Base-by-base conservation (phyloP, 2,888 invertebrate species). In the Colletes collaris region DNA sequence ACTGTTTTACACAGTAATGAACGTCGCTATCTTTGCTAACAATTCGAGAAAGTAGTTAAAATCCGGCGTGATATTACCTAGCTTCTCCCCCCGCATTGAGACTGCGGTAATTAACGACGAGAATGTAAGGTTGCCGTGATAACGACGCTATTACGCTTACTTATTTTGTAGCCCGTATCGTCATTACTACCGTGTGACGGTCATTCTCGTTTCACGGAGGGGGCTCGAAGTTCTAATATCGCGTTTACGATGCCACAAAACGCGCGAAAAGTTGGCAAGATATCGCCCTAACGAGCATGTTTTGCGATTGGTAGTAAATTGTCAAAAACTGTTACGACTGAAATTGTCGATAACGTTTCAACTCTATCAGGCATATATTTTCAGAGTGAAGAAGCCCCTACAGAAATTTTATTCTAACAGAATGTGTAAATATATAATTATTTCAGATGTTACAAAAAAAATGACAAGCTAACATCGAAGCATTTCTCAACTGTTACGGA, bases 81-180 rank as follows among this genome's bases (percentile, higher is more conserved):
- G 46, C 13, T 19, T 68, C 8, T 35, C 27, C 27, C 40, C 40
- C 11, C n/a, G 16, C 40, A 11, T 59, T 44, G 59, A 27, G 60
- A 2, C 40, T 6, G 27, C 4, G 55, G 50, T 71, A 75, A 71
- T 71, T 72, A 68, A 53, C 59, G 46, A 60, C 27, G 65, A 40
- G 53, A 65, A 56, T 60, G 71, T 59, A 62, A 65, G 65, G 58
- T 52, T 56, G 35, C 40, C 58, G 63, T 37, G 74, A 77, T 74
- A 77, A 68, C 70, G 70, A 44, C 44, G 49, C 73, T 77, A 80
- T 80, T 66, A 73, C 73, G 69, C 56, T 67, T 56, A 67, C 74
- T 81, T 70, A 70, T 74, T 77, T 81, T 64, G 58, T 64, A 60
- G 55, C 60, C 55, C 44, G 37, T 44, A 40, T 27, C 77, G 49